Evolutionary conservation across 2,888 invertebrate species (phyloP).

Genomic region (Cheilosia vulpina): DNA sequence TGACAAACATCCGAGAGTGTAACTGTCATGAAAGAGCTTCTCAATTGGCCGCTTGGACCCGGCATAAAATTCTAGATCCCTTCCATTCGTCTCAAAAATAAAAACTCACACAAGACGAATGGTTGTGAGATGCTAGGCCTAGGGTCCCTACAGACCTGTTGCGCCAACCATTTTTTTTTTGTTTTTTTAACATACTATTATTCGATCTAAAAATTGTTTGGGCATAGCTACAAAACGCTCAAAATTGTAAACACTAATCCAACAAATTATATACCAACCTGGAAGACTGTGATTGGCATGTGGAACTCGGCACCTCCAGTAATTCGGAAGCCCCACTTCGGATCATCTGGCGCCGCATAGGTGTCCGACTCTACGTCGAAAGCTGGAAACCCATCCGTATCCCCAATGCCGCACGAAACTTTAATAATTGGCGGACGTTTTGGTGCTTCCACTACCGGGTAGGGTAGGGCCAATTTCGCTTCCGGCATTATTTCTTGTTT

Average conservation of each 20-base stretch:
- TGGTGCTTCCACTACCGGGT: conserved; percentile 79
- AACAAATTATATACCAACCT: conserved; percentile 79
- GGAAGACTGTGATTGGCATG: conserved; percentile 84
- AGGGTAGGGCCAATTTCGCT: conserved; percentile 77
- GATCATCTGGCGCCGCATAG: conserved; percentile 81
- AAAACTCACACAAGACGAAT: too few relatives aligned
- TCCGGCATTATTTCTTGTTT: conserved; percentile 79
- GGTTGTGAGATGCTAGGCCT: too few relatives aligned
- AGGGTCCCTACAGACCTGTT: too few relatives aligned
- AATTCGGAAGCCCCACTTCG: conserved; percentile 83
- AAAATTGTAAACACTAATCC: background rate
- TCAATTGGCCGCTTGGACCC: too few relatives aligned
- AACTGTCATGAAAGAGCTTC: too few relatives aligned
- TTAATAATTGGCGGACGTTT: conserved; percentile 81
- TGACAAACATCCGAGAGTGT: too few relatives aligned
- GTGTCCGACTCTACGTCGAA: conserved; percentile 82
- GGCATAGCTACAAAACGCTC: too few relatives aligned
- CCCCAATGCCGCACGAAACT: conserved; percentile 82
- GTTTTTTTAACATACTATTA: too few relatives aligned
- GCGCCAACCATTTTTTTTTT: too few relatives aligned
- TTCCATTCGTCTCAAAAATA: too few relatives aligned
- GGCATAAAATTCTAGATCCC: too few relatives aligned
- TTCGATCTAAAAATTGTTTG: too few relatives aligned
- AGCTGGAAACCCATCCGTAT: conserved; percentile 83
- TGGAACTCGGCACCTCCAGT: conserved; percentile 84